Conservation (phyloP, 1,140 invertebrate genomes). For the Colletes latitarsis region DNA sequence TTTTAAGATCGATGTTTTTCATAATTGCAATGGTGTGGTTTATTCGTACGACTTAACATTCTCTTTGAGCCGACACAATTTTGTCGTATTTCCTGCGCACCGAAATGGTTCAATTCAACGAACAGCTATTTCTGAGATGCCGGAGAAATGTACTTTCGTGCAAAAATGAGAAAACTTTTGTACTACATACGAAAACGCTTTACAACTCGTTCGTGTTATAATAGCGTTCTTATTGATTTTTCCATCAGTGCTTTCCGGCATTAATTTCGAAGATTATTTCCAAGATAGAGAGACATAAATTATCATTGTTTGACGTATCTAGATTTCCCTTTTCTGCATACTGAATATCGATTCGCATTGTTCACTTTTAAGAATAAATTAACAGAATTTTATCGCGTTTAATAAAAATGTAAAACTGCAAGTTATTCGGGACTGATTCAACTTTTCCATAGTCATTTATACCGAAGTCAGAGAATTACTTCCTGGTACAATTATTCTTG, state of each 20-base stretch:
- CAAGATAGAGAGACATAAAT: neutral
- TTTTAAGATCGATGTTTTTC: too few relatives aligned
- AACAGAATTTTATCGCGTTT: too few relatives aligned
- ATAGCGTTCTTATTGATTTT: slow-evolving; percentile 8
- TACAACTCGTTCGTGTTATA: neutral
- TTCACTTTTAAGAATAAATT: too few relatives aligned
- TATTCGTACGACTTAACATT: too few relatives aligned
- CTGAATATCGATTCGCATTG: neutral
- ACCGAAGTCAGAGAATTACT: too few relatives aligned
- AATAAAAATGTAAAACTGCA: too few relatives aligned
- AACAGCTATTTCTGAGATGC: neutral
- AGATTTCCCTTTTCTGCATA: neutral
- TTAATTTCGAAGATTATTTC: neutral
- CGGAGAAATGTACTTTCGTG: neutral
- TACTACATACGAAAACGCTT: neutral
- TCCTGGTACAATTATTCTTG: too few relatives aligned
- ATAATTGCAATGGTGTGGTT: too few relatives aligned
- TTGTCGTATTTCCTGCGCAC: too few relatives aligned
- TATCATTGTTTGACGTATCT: neutral
- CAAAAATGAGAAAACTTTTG: slow-evolving; percentile 7
- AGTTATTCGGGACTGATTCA: too few relatives aligned
- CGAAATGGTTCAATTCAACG: neutral
- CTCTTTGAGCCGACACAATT: too few relatives aligned
- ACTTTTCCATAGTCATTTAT: too few relatives aligned
- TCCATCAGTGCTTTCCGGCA: neutral